Conservation (phyloP, 2,797 vertebrate genomes). For the Megaceryle alcyon region DNA sequence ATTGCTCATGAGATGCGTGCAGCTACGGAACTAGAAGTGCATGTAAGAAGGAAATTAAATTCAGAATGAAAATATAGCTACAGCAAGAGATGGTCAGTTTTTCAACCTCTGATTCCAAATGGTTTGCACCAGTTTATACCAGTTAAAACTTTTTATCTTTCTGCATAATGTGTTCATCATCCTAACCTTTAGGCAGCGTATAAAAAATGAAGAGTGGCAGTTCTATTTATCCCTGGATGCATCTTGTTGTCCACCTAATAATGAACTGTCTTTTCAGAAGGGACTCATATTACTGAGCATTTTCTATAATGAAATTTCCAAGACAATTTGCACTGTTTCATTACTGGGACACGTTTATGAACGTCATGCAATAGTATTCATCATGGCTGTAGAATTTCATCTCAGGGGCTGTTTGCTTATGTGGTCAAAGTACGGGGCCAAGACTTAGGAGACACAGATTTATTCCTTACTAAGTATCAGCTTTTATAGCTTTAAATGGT, state of each 20-base stretch:
- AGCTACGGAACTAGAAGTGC: not conserved
- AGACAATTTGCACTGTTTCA: not conserved
- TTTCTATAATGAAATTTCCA: not conserved
- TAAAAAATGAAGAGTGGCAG: not conserved
- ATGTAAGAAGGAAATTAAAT: not conserved
- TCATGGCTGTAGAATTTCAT: not conserved
- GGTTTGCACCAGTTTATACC: not conserved
- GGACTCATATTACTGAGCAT: not conserved
- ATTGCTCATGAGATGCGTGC: not conserved
- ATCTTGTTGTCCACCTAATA: not conserved
- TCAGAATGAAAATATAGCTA: not conserved
- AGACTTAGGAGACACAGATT: not conserved
- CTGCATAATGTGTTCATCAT: not conserved
- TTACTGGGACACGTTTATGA: not conserved
- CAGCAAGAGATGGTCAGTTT: not conserved
- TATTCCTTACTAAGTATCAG: not conserved
- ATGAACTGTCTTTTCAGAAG: not conserved
- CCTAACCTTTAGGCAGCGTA: not conserved
- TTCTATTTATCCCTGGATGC: not conserved
- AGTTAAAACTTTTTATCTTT: not conserved
- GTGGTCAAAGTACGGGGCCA: accelerated
- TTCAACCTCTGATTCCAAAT: not conserved
- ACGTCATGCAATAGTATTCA: not conserved
- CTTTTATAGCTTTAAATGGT: not conserved
- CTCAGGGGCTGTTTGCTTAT: not conserved